Base-by-base conservation (phyloP, 2,797 vertebrate species). In the Glossophaga mutica region DNA sequence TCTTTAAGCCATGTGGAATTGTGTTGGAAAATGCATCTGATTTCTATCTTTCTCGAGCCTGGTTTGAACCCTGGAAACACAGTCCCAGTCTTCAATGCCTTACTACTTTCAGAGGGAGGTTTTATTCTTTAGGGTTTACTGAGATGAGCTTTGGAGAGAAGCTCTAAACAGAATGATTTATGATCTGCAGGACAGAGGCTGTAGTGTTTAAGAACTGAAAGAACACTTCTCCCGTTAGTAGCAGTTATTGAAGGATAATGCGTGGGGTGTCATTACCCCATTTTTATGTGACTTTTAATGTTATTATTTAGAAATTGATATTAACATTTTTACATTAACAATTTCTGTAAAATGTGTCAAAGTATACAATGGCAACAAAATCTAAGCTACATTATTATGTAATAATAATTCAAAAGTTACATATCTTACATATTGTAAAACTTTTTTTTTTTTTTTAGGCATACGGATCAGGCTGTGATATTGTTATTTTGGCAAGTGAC, bases 401-500 rank as follows among this genome's bases (percentile, higher is more conserved):
- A 57, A 73, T 50, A 32, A 32, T 94, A n/a, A 1, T 91, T 78
- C 65, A 89, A 59, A 87, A 32, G 37, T 39, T 57, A 76, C 70
- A 21, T 92, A 65, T 88, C 90, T 76, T 92, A 16, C 71, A 91
- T 97, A 57, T 96, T 95, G 22, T 2, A 74, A 95, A 96, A 65
- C 71, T 87, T 88, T 88, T 98, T 95, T 24, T n/a, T n/a, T n/a
- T n/a, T 94, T 97, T 98, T 22, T 98, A 99, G 99, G 99, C 99
- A 5, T 99, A 99, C 52, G 99, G 99, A 97, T 99, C 99, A 8
- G 99, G 99, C 82, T 99, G 99, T 98, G 99, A 99, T 97, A 99
- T 99, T 52, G 99, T 99, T 96, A 99, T 99, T 98, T 98, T 99
- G 98, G 99, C 99, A 84, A 99, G 99, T 97, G 99, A 99, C 98